These are phyloP conservation scores for Chionis minor DNA, from an alignment of 2,113 vertebrate genomes.

Conservation along the genomic window DNA sequence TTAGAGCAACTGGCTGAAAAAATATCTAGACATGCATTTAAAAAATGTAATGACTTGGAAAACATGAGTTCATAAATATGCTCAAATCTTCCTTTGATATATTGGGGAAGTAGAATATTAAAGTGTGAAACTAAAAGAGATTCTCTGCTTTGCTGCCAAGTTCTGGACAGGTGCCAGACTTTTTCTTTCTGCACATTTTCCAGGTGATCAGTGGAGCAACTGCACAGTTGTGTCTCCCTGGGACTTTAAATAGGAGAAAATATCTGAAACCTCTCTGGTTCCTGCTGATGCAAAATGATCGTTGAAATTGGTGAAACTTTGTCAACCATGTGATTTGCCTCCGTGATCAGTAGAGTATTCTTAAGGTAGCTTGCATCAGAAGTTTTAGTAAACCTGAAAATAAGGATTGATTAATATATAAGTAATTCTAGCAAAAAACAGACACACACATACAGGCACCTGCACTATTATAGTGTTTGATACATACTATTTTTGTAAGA, in stretches of 20 bases:
- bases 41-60: background rate
- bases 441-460: no score
- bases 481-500: background rate
- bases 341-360: background rate
- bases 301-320: background rate
- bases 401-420: background rate
- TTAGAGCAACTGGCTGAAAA: background rate
- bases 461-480: background rate
- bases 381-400: background rate
- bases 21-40: background rate
- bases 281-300: background rate
- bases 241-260: background rate
- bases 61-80: background rate
- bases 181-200: background rate
- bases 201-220: background rate
- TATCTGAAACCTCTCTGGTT: background rate
- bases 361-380: background rate
- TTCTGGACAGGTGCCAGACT: background rate
- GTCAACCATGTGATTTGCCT: background rate
- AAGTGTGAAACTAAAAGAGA: background rate
- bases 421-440: background rate
- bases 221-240: background rate
- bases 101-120: background rate
- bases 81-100: background rate
- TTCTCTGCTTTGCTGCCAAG: background rate